phyloP scores from a whole-genome alignment of 2,888 invertebrate genomes.

The Aleiodes testaceus region DNA sequence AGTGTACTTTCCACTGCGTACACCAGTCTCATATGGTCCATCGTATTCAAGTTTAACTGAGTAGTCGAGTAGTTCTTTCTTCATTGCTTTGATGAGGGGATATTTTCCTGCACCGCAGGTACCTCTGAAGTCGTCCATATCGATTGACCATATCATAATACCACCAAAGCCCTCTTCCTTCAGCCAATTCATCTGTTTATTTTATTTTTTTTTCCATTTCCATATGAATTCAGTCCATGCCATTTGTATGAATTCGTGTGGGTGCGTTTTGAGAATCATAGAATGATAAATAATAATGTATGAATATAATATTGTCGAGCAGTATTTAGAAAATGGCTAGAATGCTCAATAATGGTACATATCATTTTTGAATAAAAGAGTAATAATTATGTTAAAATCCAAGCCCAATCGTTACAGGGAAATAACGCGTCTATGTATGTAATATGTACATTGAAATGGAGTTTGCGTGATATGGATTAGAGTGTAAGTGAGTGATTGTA shows the following conservation, averaged over 20 bases:
- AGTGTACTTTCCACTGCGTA: conserved; percentile 84
- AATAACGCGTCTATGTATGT: neutral
- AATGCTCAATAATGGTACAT: conserved; percentile 42
- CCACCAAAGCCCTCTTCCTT: conserved; percentile 96
- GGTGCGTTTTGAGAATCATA: neutral
- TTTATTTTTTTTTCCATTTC: neutral
- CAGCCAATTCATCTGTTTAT: conserved; percentile 88
- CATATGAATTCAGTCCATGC: neutral
- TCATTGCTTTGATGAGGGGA: conserved; percentile 90
- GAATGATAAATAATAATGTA: neutral
- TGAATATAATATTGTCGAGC: conserved; percentile 10
- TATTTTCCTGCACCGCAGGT: conserved; percentile 93
- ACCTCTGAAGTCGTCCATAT: conserved; percentile 96
- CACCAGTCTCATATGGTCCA: conserved; percentile 87
- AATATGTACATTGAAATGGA: conserved; percentile 8
- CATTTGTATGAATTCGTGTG: no score
- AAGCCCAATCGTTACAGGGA: conserved; percentile 30
- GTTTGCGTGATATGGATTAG: conserved; percentile 13
- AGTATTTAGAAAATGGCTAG: conserved; percentile 39
- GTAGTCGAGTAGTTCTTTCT: conserved; percentile 88
- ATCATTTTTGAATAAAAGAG: conserved; percentile 30
- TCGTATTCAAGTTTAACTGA: conserved; percentile 87
- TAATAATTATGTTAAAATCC: conserved; percentile 29
- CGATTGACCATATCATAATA: conserved; percentile 97
- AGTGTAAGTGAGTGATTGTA: neutral